Percentiles rank a stretch among this genome's conserved stretches.
phyloP scores from a whole-genome alignment of 2,113 vertebrate genomes.

The Axis porcinus region DNA sequence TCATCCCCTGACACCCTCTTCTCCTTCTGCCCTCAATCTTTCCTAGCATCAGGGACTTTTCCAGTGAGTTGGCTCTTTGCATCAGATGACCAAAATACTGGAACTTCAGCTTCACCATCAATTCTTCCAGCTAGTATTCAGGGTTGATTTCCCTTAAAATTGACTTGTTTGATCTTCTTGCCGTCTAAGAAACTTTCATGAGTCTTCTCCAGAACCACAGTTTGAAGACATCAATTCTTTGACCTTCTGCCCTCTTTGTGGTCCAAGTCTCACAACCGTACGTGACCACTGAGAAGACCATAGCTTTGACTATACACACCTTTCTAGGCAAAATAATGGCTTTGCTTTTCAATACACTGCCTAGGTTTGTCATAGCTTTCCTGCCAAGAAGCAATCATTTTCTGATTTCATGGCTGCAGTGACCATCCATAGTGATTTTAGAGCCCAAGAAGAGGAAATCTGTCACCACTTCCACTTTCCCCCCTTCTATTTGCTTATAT shows the following conservation, averaged over 20 bases:
- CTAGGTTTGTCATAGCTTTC: neutral
- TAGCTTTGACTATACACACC: fast-evolving
- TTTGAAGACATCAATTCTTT: neutral
- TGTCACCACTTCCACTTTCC: neutral
- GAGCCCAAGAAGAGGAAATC: neutral
- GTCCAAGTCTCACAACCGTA: neutral
- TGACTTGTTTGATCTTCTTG: neutral
- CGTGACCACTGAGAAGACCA: neutral
- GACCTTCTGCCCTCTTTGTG: neutral
- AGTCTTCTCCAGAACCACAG: neutral
- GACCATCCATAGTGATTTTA: neutral
- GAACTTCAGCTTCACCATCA: neutral
- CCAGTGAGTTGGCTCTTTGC: neutral
- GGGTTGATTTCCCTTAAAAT: neutral
- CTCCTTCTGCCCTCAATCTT: neutral
- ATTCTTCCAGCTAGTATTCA: neutral
- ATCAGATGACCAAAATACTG: neutral
- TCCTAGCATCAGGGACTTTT: neutral
- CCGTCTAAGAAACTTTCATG: neutral
- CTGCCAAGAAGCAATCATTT: neutral
- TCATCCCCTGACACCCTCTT: neutral
- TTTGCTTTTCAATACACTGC: neutral
- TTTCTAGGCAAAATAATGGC: neutral
- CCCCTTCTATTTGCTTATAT: neutral
- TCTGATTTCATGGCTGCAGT: neutral